Conservation (phyloP, 1,140 invertebrate species). For the Pseudomyrmex flavicornis region DNA sequence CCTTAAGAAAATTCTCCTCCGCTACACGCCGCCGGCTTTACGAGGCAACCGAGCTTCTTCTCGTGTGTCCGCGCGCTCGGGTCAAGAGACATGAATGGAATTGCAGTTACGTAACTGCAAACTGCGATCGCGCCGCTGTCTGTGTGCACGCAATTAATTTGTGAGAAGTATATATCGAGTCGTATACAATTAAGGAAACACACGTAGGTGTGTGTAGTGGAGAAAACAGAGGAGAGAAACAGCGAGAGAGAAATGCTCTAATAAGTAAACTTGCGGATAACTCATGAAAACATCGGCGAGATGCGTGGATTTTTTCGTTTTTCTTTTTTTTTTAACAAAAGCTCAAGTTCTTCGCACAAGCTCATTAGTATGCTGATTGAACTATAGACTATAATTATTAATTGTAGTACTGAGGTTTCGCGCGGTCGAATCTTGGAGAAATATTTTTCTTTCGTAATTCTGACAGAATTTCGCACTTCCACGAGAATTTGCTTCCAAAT, state of each 20-base stretch:
- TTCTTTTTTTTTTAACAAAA: not conserved
- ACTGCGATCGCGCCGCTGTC: conserved; percentile 10
- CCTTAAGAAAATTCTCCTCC: conserved; percentile 26
- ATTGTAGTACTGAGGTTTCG: no score
- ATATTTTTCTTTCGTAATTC: no score
- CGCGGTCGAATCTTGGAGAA: no score
- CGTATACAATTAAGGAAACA: conserved; percentile 60
- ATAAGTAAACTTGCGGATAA: conserved; percentile 49
- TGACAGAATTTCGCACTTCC: no score
- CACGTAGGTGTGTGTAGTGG: conserved; percentile 45
- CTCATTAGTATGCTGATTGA: conserved; percentile 29
- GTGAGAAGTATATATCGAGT: conserved; percentile 66
- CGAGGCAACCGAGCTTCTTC: not conserved
- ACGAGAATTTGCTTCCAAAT: no score
- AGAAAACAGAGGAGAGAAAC: not conserved
- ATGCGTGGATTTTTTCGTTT: not conserved
- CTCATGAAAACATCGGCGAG: conserved; percentile 5
- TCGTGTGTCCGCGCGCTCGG: not conserved
- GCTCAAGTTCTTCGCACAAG: not conserved
- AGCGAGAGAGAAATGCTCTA: conserved; percentile 39
- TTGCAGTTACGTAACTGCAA: conserved; percentile 66
- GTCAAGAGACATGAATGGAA: conserved; percentile 69
- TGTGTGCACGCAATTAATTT: conserved; percentile 65
- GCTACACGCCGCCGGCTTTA: conserved; percentile 22
- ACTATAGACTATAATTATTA: no score